Evolutionary conservation across 1,140 invertebrate species (phyloP).

Genomic region (Dreissena rostriformis): DNA sequence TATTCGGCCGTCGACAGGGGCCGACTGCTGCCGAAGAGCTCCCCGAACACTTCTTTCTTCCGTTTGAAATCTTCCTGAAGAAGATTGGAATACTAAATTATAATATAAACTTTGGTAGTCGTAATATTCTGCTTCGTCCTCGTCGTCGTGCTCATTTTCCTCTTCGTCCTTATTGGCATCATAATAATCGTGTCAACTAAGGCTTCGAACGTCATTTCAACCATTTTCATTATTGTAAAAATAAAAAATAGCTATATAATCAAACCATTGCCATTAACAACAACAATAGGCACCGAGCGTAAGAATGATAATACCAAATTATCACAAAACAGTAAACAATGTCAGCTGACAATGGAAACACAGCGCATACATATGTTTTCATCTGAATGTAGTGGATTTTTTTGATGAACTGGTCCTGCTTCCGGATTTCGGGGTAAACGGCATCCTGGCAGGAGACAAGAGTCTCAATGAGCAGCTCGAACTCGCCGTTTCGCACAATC

Average conservation of each 20-base stretch:
- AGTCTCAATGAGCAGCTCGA: constrained; percentile 33
- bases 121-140: neutral
- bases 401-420: neutral
- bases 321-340: too few relatives aligned
- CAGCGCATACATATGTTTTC: neutral
- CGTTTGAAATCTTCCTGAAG: constrained; percentile 19
- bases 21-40: constrained; percentile 17
- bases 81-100: neutral
- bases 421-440: constrained; percentile 32
- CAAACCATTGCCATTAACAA: too few relatives aligned
- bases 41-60: constrained; percentile 24
- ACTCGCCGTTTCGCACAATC: neutral
- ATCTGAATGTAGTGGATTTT: neutral
- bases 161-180: neutral
- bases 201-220: too few relatives aligned
- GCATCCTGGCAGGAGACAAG: constrained; percentile 30
- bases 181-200: neutral
- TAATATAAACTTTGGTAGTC: neutral
- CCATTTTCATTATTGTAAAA: too few relatives aligned
- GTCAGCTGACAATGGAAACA: neutral
- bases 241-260: too few relatives aligned
- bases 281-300: too few relatives aligned
- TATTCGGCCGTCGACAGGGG: constrained; percentile 25
- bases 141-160: neutral
- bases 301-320: too few relatives aligned